Percentiles rank a stretch among this genome's conserved stretches.
Evolutionary conservation across 2,888 invertebrate species (phyloP).

Genomic region (Penaeus monodon): DNA sequence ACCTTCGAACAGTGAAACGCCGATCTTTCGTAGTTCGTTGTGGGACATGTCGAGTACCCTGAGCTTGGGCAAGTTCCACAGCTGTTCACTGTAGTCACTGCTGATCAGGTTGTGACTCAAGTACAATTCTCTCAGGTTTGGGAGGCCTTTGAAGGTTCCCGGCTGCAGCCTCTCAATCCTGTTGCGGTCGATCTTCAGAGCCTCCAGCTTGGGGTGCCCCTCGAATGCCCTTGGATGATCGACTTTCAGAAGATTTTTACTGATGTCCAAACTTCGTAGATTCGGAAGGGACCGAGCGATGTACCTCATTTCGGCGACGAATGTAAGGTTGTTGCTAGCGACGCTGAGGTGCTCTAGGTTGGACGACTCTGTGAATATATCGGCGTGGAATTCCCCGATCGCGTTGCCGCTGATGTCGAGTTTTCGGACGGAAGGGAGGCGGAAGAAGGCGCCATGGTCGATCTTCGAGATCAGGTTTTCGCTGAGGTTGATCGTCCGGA

Average conservation of each 20-base stretch:
- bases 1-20: conserved; percentile 40
- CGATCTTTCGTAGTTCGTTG: conserved; percentile 65
- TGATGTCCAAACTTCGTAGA: conserved; percentile 64
- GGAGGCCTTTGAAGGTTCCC: conserved; percentile 73
- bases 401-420: conserved; percentile 81
- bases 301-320: conserved; percentile 41
- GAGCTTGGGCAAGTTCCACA: conserved; percentile 63
- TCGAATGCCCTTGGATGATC: conserved; percentile 5
- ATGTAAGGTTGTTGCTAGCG: conserved; percentile 62
- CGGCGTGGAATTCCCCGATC: conserved; percentile 50
- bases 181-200: conserved; percentile 65
- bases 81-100: conserved; percentile 33
- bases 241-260: conserved; percentile 62
- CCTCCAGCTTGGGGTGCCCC: conserved; percentile 58
- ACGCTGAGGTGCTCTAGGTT: conserved; percentile 63
- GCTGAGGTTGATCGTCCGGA: conserved; percentile 78
- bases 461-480: conserved; percentile 79
- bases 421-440: conserved; percentile 79
- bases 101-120: conserved; percentile 65
- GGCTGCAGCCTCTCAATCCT: conserved; percentile 56
- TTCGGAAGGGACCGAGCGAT: conserved; percentile 49
- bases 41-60: conserved; percentile 63
- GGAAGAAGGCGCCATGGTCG: conserved; percentile 81
- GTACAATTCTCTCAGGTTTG: conserved; percentile 81
- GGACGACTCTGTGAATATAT: conserved; percentile 42